phyloP scores from a whole-genome alignment of 1,140 invertebrate species.

The Drosophila miranda region DNA sequence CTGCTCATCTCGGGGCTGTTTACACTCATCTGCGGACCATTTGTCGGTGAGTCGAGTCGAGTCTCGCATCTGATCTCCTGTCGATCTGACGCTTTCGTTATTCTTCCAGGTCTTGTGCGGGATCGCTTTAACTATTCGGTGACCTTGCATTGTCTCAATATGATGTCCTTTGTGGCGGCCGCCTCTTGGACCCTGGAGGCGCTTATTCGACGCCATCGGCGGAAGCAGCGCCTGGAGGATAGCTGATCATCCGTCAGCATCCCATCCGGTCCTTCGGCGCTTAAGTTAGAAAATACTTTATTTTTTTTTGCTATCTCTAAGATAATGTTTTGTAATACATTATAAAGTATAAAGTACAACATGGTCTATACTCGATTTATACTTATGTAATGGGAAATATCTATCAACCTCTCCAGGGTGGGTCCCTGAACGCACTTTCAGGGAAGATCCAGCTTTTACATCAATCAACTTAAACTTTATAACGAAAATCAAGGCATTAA shows the following conservation, averaged over 20 bases:
- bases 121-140: slow-evolving; percentile 84
- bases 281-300: background rate
- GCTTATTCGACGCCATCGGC: slow-evolving; percentile 54
- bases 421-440: too few relatives aligned
- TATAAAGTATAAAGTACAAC: background rate
- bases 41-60: slow-evolving; percentile 83
- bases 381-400: too few relatives aligned
- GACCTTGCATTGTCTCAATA: slow-evolving; percentile 85
- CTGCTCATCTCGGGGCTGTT: slow-evolving; percentile 85
- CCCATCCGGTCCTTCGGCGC: too few relatives aligned
- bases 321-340: slow-evolving; percentile 3
- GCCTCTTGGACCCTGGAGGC: slow-evolving; percentile 84
- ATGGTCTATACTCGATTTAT: background rate
- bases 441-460: too few relatives aligned
- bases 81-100: background rate
- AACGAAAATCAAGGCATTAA: too few relatives aligned
- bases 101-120: slow-evolving; percentile 84
- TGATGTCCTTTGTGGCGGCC: slow-evolving; percentile 85
- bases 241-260: background rate
- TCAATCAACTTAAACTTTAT: too few relatives aligned
- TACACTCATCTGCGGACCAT: slow-evolving; percentile 84
- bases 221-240: slow-evolving; percentile 28
- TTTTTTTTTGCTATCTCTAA: slow-evolving; percentile 32
- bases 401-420: too few relatives aligned
- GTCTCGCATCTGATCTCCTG: too few relatives aligned